Percentiles rank a stretch among this genome's conserved stretches.
Evolutionary conservation across 2,797 vertebrate species (phyloP).

Genomic region (Phrynocephalus guinanensis): DNA sequence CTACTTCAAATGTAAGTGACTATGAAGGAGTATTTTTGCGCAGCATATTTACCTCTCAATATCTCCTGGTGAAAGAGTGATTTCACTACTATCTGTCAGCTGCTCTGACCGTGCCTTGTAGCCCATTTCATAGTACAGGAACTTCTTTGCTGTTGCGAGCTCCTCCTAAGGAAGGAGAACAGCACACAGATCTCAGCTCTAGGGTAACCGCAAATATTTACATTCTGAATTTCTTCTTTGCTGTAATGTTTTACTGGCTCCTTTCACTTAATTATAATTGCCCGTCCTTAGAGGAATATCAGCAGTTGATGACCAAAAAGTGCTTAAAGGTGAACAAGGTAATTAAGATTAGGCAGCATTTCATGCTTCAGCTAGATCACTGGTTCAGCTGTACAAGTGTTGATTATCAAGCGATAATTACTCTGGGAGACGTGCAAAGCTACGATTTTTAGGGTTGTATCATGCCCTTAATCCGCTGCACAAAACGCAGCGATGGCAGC

Average conservation of each 20-base stretch:
- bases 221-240: constrained; percentile 19
- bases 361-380: constrained; percentile 42
- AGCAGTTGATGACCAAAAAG: constrained; percentile 19
- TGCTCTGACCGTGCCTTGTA: constrained; percentile 95
- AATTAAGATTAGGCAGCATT: constrained; percentile 26
- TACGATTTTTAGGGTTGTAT: constrained; percentile 11
- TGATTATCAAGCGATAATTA: constrained; percentile 50
- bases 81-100: constrained; percentile 89
- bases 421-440: constrained; percentile 41
- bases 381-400: constrained; percentile 42
- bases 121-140: constrained; percentile 96
- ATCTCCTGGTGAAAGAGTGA: constrained; percentile 86
- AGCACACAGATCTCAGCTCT: constrained; percentile 33
- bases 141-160: constrained; percentile 86
- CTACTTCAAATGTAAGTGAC: neutral
- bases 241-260: constrained; percentile 31
- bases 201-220: constrained; percentile 33
- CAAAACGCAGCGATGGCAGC: rapidly evolving
- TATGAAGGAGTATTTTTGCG: neutral
- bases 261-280: constrained; percentile 35
- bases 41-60: constrained; percentile 84
- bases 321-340: constrained; percentile 30
- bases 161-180: constrained; percentile 81
- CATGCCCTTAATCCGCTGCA: neutral
- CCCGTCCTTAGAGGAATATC: constrained; percentile 41